Evolutionary conservation across 2,888 invertebrate genomes (phyloP), one percentile per base, ranked within the genome.

Genomic region (Pemphredon lugubris): DNA sequence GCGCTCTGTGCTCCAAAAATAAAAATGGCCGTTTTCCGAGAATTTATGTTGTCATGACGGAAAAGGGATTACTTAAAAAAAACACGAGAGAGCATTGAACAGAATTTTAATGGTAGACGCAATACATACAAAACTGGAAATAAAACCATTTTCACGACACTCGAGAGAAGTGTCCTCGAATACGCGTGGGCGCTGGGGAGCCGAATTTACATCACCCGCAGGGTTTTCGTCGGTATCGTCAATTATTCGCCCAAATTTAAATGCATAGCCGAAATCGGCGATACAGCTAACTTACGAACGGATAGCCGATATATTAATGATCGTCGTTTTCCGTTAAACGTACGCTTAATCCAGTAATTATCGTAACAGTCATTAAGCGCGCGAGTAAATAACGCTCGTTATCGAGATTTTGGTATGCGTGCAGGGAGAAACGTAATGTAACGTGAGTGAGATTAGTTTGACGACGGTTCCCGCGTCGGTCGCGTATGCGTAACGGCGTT

Each of bases 321-420:
- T 64, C 50, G 54, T 13, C 44, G 59, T 54, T 69, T 57, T 42
- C 44, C 42, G 54, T 21, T 21, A 30, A 42, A 13, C 59, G 47
- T 40, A 37, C 63, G 63, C 40, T 75, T 75, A 78, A 77, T 73
- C 63, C 59, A 55, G 57, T 78, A 78, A 78, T 77, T 73, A 78
- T 42, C 70, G 66, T 73, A 75, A 76, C 68, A 55, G 58, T 55
- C 54, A 65, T 69, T 72, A 65, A 61, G 47, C 72, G 47, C 6
- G 47, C 67, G 67, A 66, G 67, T 68, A 77, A 77, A 77, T 77
- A 72, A 74, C 64, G 71, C 64, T 74, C 60, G 78, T 77, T 77
- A 72, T 67, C 77, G 60, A 54, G 67, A 74, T 74, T 77, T 68
- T 72, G 53, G 40, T 58, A 50, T 63, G 60, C 67, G 63, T 30